Base-by-base conservation (phyloP, 2,797 vertebrate species). In the Chelon auratus region DNA sequence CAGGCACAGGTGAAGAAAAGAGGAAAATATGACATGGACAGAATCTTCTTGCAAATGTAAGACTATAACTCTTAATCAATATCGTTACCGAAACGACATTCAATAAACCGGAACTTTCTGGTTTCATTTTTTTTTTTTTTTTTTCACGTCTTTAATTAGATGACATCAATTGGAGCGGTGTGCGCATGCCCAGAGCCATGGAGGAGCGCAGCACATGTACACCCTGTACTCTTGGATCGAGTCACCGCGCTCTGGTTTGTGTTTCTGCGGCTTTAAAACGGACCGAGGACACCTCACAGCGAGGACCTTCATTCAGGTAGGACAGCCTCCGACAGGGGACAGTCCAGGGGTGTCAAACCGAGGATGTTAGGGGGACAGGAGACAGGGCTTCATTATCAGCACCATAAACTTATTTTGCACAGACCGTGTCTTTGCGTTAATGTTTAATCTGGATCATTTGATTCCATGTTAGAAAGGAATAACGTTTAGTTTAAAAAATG, bases 201-300 rank as follows among this genome's bases (percentile, higher is more conserved):
- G 67, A 72, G 63, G 14, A 36, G 54, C 58, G 74, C 57, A 2
- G 15, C 72, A 51, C 71, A 51, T 39, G 72, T 3, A 72, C 78
- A 72, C 75, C 5, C 2, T 63, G 75, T 61, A 1, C 68, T 4
- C 7, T 33, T 33, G 26, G 33, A 56, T 8, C 71, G 24, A 4
- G 13, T 9, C 62, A 53, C 5, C 37, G 53, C n/a, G 56, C 45
- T 1, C 11, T 6, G 37, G 5, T 33, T 33, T 8, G 30, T 7
- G 30, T 33, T 33, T 33, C n/a, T 10, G 45, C 45, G 18, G 45
- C n/a, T 48, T 33, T 33, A 33, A 33, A 33, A 6, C 30, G 30
- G 30, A 33, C 30, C 30, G 7, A 33, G 30, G 3, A 26, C 3
- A 26, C 2, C 2, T 4, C 24, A 26, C 24, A 26, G 24, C 24